Base-by-base conservation (phyloP, 2,888 invertebrate species). In the Sarcophaga rosellei region DNA sequence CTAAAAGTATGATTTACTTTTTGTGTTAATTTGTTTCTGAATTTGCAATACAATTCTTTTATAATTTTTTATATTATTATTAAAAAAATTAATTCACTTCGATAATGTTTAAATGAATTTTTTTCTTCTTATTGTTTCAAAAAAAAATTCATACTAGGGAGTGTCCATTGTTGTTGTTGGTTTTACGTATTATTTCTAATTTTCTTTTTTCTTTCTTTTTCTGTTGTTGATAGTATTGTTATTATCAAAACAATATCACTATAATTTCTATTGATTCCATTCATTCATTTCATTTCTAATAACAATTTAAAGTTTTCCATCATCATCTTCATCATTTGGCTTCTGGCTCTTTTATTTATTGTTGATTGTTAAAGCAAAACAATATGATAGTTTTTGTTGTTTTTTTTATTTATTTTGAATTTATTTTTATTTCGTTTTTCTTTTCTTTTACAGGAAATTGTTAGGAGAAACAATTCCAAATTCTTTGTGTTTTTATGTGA, bases 331-430 rank as follows among this genome's bases (percentile, higher is more conserved):
- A 23, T 68, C 73, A 69, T 62, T 62, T 83, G 74, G 77, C 83
- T 83, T 73, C 83, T 83, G 83, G 83, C 83, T 68, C 83, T 68
- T 47, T 78, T 63, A 75, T 47, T 78, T 69, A 75, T 81, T 68
- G 68, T 70, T 15, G 53, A 53, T 82, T 69, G 35, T 69, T 15
- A 23, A 17, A 47, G n/a, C 10, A 47, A 61, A 77, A 68, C 68
- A 77, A 69, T 77, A 21, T 20, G 15, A 76, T 21, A 8, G 25
- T 35, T 66, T 66, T 4, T 15, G 0, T 17, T 15, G 17, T 53
- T 53, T 17, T 15, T 53, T 3, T 53, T 17, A 15, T 15, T 17
- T 15, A 4, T 53, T 53, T 53, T 12, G 17, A 8, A 35, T 10
- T 35, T 35, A 35, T 35, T 35, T 35, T 8, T 1, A 35, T 35